Evolutionary conservation across 92 coral and sea anemone genomes (phyloP), one percentile per base, ranked within the genome.

Genomic region (Palythoa heliodiscus): DNA sequence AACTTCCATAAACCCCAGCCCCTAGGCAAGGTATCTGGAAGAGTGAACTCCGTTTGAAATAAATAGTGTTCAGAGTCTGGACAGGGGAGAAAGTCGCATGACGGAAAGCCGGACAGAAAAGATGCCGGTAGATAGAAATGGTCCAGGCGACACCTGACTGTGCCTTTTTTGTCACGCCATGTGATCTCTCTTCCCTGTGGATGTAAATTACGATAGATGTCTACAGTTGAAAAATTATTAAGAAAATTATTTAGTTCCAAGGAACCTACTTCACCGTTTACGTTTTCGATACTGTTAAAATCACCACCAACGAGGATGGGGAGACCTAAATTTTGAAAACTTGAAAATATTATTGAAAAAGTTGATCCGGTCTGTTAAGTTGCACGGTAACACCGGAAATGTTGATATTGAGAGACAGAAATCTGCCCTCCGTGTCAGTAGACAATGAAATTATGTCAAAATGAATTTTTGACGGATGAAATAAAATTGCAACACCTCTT

Each of bases 401-500:
- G n/a, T n/a, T n/a, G n/a, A n/a, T n/a, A n/a, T n/a, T n/a, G 15
- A 38, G 15, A 5, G 48, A 38, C 47, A 25, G 19, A 39, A 35
- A 7, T 11, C 75, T 35, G 12, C 47, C 75, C 0, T 71, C 75
- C 0, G 75, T 71, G 19, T 71, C 48, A 1, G 13, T 37, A 13
- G 39, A 22, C 9, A 24, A 11, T 15, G 39, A 24, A 2, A 13
- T 7, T n/a, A n/a, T n/a, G n/a, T n/a, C n/a, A 71, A 37, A n/a
- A 19, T 71, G 5, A 83, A 16, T 5, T 35, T 24, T 35, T 37
- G 47, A 71, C 47, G 4, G 11, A 83, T 38, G 4, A 83, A 47
- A 40, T 67, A n/a, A n/a, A n/a, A n/a, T 83, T 20, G 63, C 86
- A 15, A 58, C 61, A 8, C 86, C 86, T 77, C 77, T 15, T 20